A percentile compares a stretch with the other conserved stretches of the same genome.
phyloP scores from a whole-genome alignment of 2,113 vertebrate genomes.

The Strix aluco region DNA sequence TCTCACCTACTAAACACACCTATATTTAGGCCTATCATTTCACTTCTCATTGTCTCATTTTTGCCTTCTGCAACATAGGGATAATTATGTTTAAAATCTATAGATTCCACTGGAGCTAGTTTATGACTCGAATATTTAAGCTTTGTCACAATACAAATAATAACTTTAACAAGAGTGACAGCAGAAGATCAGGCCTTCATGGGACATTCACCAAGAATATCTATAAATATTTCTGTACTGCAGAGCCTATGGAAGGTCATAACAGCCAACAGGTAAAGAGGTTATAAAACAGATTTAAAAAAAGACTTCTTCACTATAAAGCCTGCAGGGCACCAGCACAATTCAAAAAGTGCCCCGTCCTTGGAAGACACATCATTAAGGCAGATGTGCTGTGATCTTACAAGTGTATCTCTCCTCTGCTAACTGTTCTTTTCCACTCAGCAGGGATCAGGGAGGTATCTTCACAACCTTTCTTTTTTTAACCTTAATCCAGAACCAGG shows the following conservation, averaged over 20 bases:
- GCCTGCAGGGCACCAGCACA: not conserved
- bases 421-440: slow-evolving; percentile 36
- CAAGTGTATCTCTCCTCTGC: not conserved
- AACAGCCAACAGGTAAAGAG: slow-evolving; percentile 4
- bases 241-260: not conserved
- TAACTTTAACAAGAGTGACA: not conserved
- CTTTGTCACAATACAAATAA: not conserved
- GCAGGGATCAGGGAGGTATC: not conserved
- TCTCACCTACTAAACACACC: not conserved
- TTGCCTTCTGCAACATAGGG: not conserved
- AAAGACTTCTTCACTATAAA: not conserved
- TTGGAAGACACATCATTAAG: not conserved
- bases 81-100: not conserved
- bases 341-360: not conserved
- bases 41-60: not conserved
- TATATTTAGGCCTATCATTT: not conserved
- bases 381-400: not conserved
- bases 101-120: not conserved
- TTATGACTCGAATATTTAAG: not conserved
- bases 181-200: not conserved
- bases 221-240: not conserved
- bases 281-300: not conserved
- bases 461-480: not conserved
- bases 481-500: not conserved
- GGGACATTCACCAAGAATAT: not conserved